Percentiles rank a stretch among this genome's conserved stretches.
phyloP scores from a whole-genome alignment of 1,140 invertebrate genomes.

The Ylistrum balloti region DNA sequence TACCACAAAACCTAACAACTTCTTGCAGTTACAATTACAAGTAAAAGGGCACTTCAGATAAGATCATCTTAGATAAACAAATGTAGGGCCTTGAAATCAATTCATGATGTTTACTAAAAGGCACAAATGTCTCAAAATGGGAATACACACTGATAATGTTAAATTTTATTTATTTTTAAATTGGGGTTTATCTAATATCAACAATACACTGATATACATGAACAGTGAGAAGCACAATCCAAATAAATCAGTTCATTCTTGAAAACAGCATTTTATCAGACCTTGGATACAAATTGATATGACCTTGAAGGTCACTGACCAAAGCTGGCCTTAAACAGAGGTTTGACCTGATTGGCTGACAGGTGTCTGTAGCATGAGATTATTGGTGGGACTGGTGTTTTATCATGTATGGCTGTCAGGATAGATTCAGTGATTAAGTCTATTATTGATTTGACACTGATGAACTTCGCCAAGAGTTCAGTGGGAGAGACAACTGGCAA shows the following conservation, averaged over 20 bases:
- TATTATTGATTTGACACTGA: slow-evolving; percentile 9
- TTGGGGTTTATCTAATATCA: not conserved
- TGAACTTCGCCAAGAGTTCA: slow-evolving; percentile 36
- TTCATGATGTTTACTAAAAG: not conserved
- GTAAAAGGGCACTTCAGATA: not conserved
- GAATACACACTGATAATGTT: too few relatives aligned
- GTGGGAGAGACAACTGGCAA: not conserved
- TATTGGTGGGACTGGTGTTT: slow-evolving; percentile 16
- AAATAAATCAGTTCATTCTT: too few relatives aligned
- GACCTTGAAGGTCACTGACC: slow-evolving; percentile 20
- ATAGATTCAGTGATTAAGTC: slow-evolving; percentile 15
- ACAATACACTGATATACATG: not conserved
- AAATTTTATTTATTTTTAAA: too few relatives aligned
- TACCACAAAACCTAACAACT: not conserved
- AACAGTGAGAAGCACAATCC: not conserved
- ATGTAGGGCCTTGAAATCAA: not conserved
- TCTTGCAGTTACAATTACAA: slow-evolving; percentile 12
- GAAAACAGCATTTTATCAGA: not conserved
- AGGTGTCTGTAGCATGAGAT: not conserved
- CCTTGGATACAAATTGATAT: not conserved
- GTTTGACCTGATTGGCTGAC: not conserved
- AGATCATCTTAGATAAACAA: slow-evolving; percentile 19
- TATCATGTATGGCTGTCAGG: slow-evolving; percentile 30
- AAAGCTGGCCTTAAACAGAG: not conserved
- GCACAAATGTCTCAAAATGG: not conserved